Base-by-base conservation (phyloP, 1,140 invertebrate genomes). In the Heliothis virescens region DNA sequence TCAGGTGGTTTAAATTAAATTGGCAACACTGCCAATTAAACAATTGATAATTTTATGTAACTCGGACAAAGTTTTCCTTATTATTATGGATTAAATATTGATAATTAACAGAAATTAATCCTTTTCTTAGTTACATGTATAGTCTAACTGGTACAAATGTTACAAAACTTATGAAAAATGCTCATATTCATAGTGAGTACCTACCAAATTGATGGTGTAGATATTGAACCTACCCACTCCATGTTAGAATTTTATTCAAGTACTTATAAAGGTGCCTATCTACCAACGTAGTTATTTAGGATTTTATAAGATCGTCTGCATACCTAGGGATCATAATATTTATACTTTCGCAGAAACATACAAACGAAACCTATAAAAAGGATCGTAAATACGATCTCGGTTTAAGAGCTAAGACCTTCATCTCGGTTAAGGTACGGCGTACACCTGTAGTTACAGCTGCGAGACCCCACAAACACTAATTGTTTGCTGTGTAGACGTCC, bases 401-500 rank as follows among this genome's bases (percentile, higher is more conserved):
- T 18, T 52, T 52, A 71, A 52, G 67, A 29, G 47, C 29, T 52
- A 71, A 53, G 65, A 26, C 65, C 65, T 53, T 53, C 47, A 69
- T 69, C 65, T 69, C 48, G 47, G 47, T 53, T 53, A 53, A 71
- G 67, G 21, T 29, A n/a, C 34, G 59, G 29, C 29, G 7, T 65
- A 57, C 53, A 72, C 69, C 69, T 72, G 50, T 57, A 72, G 52
- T 34, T 72, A 72, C 69, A 74, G 18, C 55, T 74, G 55, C 57
- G 34, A 18, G 41, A 62, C 57, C 72, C 60, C 55, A 74, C 72
- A 60, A 74, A 60, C 55, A 13, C 72, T 74, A 74, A 74, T 74
- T 74, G 72, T 60, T 60, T 74, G 57, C 34, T 78, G 63, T 69
- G 62, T 67, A 85, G 83, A 85, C 85, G 84, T 65, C 83, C 81